These are phyloP conservation scores for Myopa tessellatipennis DNA, from an alignment of 2,888 invertebrate species.

Conservation along the genomic window DNA sequence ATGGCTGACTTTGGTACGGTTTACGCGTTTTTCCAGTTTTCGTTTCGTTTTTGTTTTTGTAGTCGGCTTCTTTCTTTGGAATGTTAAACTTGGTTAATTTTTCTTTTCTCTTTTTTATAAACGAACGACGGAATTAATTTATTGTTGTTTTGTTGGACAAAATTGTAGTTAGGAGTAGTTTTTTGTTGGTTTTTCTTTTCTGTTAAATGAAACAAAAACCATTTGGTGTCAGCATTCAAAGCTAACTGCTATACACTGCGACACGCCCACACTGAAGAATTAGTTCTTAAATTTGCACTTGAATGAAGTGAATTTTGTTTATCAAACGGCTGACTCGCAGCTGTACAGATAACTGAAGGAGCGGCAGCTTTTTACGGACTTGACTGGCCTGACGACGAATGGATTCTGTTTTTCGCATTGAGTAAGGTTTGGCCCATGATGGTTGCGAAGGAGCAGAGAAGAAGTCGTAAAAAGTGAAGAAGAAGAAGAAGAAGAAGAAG, in stretches of 20 bases:
- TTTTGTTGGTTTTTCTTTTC: not conserved
- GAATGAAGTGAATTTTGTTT: not conserved
- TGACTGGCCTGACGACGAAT: slow-evolving; percentile 64
- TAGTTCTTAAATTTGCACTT: not conserved
- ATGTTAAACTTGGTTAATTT: not conserved
- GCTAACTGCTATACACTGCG: slow-evolving; percentile 8
- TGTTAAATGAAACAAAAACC: not conserved
- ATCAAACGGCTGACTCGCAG: slow-evolving; percentile 20
- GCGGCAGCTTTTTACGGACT: slow-evolving; percentile 48
- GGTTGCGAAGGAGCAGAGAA: not conserved
- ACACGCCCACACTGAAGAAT: slow-evolving; percentile 13
- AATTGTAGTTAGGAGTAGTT: not conserved
- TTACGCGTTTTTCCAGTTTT: slow-evolving; percentile 4
- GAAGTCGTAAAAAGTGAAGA: not conserved
- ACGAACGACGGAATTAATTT: slow-evolving; percentile 23
- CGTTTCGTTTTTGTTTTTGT: not conserved
- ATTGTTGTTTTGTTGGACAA: slow-evolving; percentile 4
- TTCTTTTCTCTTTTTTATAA: not conserved
- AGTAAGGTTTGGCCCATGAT: slow-evolving; percentile 56
- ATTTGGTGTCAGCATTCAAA: not conserved
- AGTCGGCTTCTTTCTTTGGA: not conserved
- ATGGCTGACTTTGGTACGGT: slow-evolving; percentile 23
- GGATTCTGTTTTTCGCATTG: slow-evolving; percentile 64
- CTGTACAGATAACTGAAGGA: slow-evolving; percentile 14
- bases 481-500: slow-evolving; percentile 15